Evolutionary conservation across 2,888 invertebrate species (phyloP).

Genomic region (Galeruca laticollis): DNA sequence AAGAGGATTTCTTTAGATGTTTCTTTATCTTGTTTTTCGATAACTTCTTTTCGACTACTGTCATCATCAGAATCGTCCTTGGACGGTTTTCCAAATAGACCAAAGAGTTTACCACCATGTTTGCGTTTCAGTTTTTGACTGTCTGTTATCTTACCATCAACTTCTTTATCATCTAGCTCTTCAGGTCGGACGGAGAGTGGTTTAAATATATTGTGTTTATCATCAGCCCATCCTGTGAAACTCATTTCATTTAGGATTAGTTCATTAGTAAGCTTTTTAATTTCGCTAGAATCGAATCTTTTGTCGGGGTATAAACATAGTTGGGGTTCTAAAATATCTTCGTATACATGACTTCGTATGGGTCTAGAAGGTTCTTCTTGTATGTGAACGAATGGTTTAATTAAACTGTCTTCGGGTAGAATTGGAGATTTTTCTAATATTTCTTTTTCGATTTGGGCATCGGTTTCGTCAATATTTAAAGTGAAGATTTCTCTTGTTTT

Average conservation of each 20-base stretch:
- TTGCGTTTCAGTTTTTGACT: conserved; percentile 57
- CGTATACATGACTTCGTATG: conserved; percentile 56
- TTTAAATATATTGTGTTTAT: conserved; percentile 53
- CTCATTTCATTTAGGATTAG: conserved; percentile 61
- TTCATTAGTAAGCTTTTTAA: conserved; percentile 57
- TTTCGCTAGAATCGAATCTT: conserved; percentile 18
- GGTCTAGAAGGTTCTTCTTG: conserved; percentile 52
- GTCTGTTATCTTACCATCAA: conserved; percentile 46
- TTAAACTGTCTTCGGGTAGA: conserved; percentile 53
- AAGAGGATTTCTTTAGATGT: conserved; percentile 55
- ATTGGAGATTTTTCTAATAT: conserved; percentile 56
- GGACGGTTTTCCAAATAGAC: conserved; percentile 58
- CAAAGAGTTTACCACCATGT: conserved; percentile 59
- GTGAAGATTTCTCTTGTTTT: conserved; percentile 59
- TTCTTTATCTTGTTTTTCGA: conserved; percentile 63
- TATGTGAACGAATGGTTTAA: conserved; percentile 50
- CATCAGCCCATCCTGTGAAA: conserved; percentile 59
- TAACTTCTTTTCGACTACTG: conserved; percentile 55
- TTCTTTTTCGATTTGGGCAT: conserved; percentile 56
- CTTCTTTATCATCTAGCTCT: conserved; percentile 23
- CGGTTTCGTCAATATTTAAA: conserved; percentile 56
- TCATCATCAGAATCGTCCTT: conserved; percentile 61
- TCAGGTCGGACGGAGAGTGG: conserved; percentile 16
- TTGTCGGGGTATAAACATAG: conserved; percentile 17
- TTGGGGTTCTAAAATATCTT: conserved; percentile 55